Conservation (phyloP, 1,140 invertebrate genomes). For the Homarus americanus region DNA sequence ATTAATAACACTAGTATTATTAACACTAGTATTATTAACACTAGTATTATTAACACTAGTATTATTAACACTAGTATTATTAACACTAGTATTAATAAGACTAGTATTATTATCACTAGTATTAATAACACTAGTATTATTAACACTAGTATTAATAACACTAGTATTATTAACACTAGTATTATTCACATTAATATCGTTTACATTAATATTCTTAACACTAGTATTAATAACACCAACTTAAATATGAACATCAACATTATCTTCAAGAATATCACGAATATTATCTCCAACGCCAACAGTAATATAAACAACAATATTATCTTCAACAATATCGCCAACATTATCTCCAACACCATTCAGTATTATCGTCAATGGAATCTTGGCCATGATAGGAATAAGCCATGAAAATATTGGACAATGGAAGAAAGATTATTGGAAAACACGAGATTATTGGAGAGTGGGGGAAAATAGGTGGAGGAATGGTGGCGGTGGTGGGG, state of each 20-base stretch:
- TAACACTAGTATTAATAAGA: too few species aligned
- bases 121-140: background rate
- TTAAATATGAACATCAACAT: background rate
- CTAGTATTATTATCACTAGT: too few species aligned
- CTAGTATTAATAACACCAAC: background rate
- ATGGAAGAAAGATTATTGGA: background rate
- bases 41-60: too few species aligned
- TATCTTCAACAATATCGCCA: background rate
- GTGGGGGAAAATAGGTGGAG: background rate
- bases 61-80: too few species aligned
- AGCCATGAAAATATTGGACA: background rate
- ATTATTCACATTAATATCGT: too few species aligned
- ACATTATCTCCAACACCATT: background rate
- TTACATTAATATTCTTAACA: background rate
- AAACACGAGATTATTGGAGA: background rate
- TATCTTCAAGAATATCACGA: too few species aligned
- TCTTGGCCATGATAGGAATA: background rate
- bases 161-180: too few species aligned
- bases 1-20: too few species aligned
- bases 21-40: too few species aligned
- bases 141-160: background rate
- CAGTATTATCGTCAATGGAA: background rate
- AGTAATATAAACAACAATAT: background rate
- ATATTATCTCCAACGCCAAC: background rate
- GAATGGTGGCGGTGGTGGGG: background rate